A percentile compares a stretch with the other conserved stretches of the same genome.
Evolutionary conservation across 2,113 vertebrate genomes (phyloP).

Genomic region (Notothenia rossii): DNA sequence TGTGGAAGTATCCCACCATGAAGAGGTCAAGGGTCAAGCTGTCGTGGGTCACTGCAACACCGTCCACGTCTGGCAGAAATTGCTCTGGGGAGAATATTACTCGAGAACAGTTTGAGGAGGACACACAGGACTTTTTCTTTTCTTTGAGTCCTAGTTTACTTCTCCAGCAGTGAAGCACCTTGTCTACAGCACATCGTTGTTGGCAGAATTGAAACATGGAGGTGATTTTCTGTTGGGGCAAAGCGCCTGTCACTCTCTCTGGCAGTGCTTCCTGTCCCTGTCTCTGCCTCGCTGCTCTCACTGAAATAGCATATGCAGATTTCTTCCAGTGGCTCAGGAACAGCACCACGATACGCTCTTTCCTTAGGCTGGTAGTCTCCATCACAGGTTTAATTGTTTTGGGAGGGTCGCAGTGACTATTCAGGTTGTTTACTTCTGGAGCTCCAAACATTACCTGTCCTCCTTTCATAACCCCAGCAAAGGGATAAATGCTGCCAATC

Average conservation of each 20-base stretch:
- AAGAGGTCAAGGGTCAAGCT: conserved; percentile 93
- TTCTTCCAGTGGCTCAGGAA: conserved; percentile 95
- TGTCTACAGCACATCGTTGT: conserved; percentile 85
- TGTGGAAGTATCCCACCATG: conserved; percentile 96
- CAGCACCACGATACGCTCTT: conserved; percentile 91
- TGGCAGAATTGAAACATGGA: conserved; percentile 82
- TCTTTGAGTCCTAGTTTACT: conserved; percentile 46
- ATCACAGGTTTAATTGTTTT: conserved; percentile 71
- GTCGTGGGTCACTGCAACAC: conserved; percentile 80
- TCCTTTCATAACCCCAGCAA: conserved; percentile 72
- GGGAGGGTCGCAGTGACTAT: conserved; percentile 12
- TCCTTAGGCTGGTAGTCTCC: conserved; percentile 86
- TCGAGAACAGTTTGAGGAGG: conserved; percentile 58
- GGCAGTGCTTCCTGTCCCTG: conserved; percentile 51
- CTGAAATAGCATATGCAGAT: conserved; percentile 85
- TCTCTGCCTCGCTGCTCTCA: conserved; percentile 69
- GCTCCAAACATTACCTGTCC: conserved; percentile 6
- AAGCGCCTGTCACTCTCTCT: conserved; percentile 24
- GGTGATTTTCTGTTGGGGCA: conserved; percentile 40
- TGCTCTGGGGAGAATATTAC: conserved; percentile 89
- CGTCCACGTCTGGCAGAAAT: conserved; percentile 86
- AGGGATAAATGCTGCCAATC: conserved; percentile 78
- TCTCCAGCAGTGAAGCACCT: conserved; percentile 88
- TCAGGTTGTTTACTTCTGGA: conserved; percentile 29
- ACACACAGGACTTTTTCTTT: background rate